phyloP scores from a whole-genome alignment of 64 coral and sea anemone genomes.

The Dendronephthya gigantea region DNA sequence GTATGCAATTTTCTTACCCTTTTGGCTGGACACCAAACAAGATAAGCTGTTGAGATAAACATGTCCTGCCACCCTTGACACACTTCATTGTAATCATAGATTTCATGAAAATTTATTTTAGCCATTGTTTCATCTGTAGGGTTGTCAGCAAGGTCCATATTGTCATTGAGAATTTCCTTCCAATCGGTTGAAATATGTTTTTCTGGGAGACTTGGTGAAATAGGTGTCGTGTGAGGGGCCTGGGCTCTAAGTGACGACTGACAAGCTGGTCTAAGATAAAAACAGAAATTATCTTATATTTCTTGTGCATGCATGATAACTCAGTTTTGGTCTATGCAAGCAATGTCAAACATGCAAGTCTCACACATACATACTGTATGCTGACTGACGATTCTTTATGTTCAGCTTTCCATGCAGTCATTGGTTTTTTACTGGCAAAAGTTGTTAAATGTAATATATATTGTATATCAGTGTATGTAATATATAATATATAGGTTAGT shows the following conservation, averaged over 20 bases:
- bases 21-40: conserved; percentile 82
- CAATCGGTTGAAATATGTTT: neutral
- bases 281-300: no score
- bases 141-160: neutral
- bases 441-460: no score
- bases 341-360: no score
- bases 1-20: conserved; percentile 21
- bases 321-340: no score
- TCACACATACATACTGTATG: no score
- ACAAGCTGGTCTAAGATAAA: neutral
- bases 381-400: no score
- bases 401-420: no score
- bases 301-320: no score
- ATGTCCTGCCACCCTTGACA: conserved; percentile 71
- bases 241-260: neutral
- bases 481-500: no score
- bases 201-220: neutral
- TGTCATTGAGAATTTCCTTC: neutral
- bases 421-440: no score
- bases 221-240: neutral
- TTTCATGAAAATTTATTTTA: conserved; percentile 62
- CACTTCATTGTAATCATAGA: conserved; percentile 86
- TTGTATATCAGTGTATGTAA: no score
- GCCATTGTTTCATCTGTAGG: conserved; percentile 19
- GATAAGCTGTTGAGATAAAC: conserved; percentile 81